Percentiles rank a stretch among this genome's conserved stretches.
Conservation (phyloP, 2,888 invertebrate genomes). For the Cheilosia grossa region DNA sequence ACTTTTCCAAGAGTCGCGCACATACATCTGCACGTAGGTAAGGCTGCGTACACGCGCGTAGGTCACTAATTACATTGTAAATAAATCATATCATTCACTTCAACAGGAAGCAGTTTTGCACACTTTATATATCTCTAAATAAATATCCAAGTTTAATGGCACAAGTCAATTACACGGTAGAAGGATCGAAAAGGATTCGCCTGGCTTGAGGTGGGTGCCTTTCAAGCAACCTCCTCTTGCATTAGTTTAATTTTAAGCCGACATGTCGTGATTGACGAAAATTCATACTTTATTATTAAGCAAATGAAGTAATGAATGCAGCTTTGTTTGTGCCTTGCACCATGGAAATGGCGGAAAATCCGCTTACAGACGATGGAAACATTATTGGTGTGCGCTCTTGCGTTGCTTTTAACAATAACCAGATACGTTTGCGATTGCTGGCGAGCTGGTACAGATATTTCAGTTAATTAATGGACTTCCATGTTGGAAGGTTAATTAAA, state of each 20-base stretch:
- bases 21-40: slow-evolving; percentile 3
- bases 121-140: slow-evolving; percentile 50
- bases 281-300: slow-evolving; percentile 50
- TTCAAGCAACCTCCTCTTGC: not conserved
- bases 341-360: slow-evolving; percentile 2
- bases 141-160: slow-evolving; percentile 49
- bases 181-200: slow-evolving; percentile 18
- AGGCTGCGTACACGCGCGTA: slow-evolving; percentile 8
- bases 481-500: slow-evolving; percentile 65
- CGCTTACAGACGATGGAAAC: slow-evolving; percentile 29
- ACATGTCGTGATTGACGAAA: slow-evolving; percentile 36
- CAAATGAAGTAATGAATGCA: slow-evolving; percentile 24
- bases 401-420: slow-evolving; percentile 60
- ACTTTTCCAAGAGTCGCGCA: slow-evolving; percentile 43
- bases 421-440: slow-evolving; percentile 45
- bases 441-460: slow-evolving; percentile 21
- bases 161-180: slow-evolving; percentile 27
- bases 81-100: slow-evolving; percentile 61
- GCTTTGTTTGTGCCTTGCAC: not conserved
- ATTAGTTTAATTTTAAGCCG: slow-evolving; percentile 64
- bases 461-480: slow-evolving; percentile 61
- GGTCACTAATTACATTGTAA: slow-evolving; percentile 66
- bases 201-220: not conserved
- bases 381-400: slow-evolving; percentile 52
- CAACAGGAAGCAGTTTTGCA: slow-evolving; percentile 40